Base-by-base conservation (phyloP, 2,888 invertebrate genomes). In the Polymixis flavicincta region DNA sequence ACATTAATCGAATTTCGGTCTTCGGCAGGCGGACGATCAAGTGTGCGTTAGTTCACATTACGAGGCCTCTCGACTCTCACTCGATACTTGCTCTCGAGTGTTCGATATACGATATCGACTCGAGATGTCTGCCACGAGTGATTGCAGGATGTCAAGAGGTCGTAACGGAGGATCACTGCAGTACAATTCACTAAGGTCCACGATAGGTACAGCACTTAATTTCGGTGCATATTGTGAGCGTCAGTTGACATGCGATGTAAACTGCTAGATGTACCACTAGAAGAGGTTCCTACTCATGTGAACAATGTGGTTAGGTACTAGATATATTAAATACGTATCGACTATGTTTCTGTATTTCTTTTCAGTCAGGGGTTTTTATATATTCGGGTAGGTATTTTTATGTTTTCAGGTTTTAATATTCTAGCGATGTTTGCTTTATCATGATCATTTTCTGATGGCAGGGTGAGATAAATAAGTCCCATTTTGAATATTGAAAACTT, bases 1-100 rank as follows among this genome's bases (percentile, higher is more conserved):
- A 93, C 94, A 93, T 94, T 95, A 95, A 96, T 96, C 95, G 95
- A 94, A 95, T 96, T 93, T 95, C 92, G 93, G 93, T 93, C 91
- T 93, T 91, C 93, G 90, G 86, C 90, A 84, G 88, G 89, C 90
- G 92, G 89, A 91, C 92, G 93, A 93, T 93, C 94, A 93, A 95
- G 95, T 92, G 91, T 92, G 92, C 93, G 93, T 92, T 92, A 92
- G 94, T 93, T 94, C 94, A 91, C 93, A 94, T 94, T 93, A 94
- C 94, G 90, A 89, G 88, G 73, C 89, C 93, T 88, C 94, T 95
- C 90, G 89, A 93, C 90, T 91, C 91, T 92, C 92, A 90, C 92
- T 93, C 91, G 92, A 94, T 93, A 92, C 92, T 93, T 90, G 91
- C 90, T 85, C 90, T 92, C 90, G 92, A 93, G 92, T 92, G 92